A percentile compares a stretch with the other conserved stretches of the same genome.
phyloP scores from a whole-genome alignment of 2,113 vertebrate species.

The Eurypyga helias region DNA sequence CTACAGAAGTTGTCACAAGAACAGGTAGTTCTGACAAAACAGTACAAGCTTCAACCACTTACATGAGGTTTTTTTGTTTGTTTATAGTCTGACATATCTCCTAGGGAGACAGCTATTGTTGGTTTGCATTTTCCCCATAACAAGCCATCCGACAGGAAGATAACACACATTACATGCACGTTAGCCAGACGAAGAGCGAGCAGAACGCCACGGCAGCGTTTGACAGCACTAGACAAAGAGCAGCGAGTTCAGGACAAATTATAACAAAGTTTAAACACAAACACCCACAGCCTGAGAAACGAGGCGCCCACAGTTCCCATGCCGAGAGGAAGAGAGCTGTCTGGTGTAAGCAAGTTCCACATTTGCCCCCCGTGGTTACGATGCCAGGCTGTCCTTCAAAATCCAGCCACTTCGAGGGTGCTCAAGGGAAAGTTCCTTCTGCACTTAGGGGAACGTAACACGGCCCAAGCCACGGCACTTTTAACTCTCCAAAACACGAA shows the following conservation, averaged over 20 bases:
- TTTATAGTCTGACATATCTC: neutral
- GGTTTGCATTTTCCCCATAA: accelerated
- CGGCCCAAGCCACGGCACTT: neutral
- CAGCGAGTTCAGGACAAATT: neutral
- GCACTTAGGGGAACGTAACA: accelerated
- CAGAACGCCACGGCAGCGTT: neutral
- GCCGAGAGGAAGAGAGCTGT: neutral
- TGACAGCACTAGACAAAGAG: neutral
- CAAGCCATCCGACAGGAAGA: neutral
- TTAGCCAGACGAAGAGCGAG: neutral
- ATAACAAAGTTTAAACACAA: neutral
- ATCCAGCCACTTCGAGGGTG: neutral
- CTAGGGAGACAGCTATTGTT: neutral
- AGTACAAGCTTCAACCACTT: neutral
- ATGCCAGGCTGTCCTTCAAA: neutral
- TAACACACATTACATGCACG: accelerated
- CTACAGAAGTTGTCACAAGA: neutral
- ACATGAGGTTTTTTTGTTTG: neutral
- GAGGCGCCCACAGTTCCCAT: neutral
- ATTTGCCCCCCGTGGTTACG: neutral
- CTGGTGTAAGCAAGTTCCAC: neutral
- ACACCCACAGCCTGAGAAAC: neutral
- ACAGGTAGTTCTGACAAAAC: neutral
- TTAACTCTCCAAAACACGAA: neutral
- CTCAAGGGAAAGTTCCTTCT: neutral